Evolutionary conservation across 2,113 vertebrate genomes (phyloP), one percentile per base, ranked within the genome.

Genomic region (Bubo blakistoni): DNA sequence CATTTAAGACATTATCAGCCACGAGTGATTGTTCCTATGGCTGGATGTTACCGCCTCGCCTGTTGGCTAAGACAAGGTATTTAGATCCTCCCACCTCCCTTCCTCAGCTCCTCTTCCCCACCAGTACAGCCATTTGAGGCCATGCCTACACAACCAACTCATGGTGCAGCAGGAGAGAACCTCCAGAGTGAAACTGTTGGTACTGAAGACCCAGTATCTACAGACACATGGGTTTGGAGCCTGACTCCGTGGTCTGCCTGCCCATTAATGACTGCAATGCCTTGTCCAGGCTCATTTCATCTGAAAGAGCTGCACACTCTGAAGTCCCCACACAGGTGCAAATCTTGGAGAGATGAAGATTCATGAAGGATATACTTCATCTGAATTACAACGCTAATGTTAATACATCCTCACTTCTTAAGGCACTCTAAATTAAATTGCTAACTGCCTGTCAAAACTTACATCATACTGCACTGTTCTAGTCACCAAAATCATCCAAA

Each of bases 251-350:
- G 27, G 25, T 16, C 42, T 67, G 42, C 73, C 42, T 18, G 4
- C 22, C 29, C 2, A 0, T 13, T 6, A 22, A 21, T 0, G 0
- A n/a, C 54, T 36, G 72, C 40, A 66, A 15, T 0, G 1, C 30
- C 44, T 61, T 3, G 1, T 19, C 42, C 51, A 81, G 63, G 63
- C 59, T 92, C 24, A 11, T 29, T 70, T 29, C 4, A 15, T 49
- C 58, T 25, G 29, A 55, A 65, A 47, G n/a, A 44, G 29, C 42
- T 47, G 40, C 34, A 52, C 3, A 2, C 34, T 15, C 40, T 3
- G 57, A 90, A 36, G 73, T 21, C 14, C 27, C 12, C 8, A 14
- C 77, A 66, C 77, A 11, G 13, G 5, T 58, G 26, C 1, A 5
- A 57, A 25, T 49, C 34, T 36, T 21, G 24, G 27, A 49, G 36